Percentiles rank a stretch among this genome's conserved stretches.
Conservation (phyloP, 1,140 invertebrate genomes). For the Orius insidiosus region DNA sequence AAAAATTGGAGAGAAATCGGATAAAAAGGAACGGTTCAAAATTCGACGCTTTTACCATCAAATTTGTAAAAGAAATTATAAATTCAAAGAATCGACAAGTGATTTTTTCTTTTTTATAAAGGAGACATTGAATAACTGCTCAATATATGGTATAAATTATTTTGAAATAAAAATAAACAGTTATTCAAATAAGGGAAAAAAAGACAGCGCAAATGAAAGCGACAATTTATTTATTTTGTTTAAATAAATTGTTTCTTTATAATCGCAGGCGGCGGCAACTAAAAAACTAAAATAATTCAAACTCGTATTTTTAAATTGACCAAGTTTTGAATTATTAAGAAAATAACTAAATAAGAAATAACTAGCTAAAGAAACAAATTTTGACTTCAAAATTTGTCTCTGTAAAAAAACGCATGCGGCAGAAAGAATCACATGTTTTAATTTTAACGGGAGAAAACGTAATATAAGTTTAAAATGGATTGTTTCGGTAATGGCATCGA, state of each 20-base stretch:
- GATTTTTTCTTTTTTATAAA: neutral
- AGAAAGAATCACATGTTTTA: too few species aligned
- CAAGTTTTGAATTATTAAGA: too few species aligned
- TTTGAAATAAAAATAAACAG: constrained; percentile 1
- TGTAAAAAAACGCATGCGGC: too few species aligned
- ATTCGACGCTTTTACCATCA: too few species aligned
- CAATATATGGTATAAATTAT: neutral
- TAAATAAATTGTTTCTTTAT: constrained; percentile 3
- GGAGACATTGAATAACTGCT: too few species aligned
- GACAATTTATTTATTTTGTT: neutral
- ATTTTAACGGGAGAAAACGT: too few species aligned
- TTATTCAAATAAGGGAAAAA: constrained; percentile 4
- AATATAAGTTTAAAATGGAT: too few species aligned
- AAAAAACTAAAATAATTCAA: constrained; percentile 6
- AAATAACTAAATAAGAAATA: neutral
- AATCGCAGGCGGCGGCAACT: constrained; percentile 5
- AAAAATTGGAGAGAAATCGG: too few species aligned
- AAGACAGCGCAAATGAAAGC: neutral
- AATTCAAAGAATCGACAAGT: too few species aligned
- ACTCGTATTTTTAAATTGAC: neutral
- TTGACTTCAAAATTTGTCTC: neutral
- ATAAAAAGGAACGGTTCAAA: too few species aligned
- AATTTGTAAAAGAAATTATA: too few species aligned
- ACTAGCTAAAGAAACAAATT: neutral
- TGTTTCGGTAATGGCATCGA: neutral